phyloP scores from a whole-genome alignment of 2,113 vertebrate species.

The Shinisaurus crocodilurus region DNA sequence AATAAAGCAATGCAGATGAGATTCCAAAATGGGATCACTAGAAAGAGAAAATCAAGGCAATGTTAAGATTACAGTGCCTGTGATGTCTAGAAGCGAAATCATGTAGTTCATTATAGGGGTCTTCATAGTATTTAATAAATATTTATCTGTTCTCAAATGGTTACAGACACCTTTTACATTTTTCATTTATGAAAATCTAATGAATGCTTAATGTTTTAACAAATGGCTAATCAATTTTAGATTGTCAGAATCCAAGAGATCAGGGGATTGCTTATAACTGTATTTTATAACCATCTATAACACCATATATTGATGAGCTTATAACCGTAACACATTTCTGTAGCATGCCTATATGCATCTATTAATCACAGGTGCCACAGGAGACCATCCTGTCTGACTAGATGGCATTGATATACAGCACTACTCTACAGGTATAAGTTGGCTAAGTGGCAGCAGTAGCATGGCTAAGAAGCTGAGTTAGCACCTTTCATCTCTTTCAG shows the following conservation, averaged over 20 bases:
- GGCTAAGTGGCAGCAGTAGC: slow-evolving; percentile 1
- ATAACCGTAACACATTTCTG: slow-evolving; percentile 17
- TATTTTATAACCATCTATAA: slow-evolving; percentile 16
- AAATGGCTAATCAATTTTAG: slow-evolving; percentile 32
- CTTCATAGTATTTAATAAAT: slow-evolving; percentile 23
- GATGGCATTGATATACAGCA: neutral
- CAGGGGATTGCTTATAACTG: slow-evolving; percentile 1
- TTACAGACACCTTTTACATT: slow-evolving; percentile 17
- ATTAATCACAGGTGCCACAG: slow-evolving; percentile 15
- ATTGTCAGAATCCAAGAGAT: neutral
- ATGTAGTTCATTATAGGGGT: neutral
- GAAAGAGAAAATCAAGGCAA: neutral
- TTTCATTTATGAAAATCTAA: slow-evolving; percentile 20
- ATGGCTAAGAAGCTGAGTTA: neutral
- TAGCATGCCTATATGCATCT: neutral
- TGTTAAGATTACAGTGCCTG: neutral
- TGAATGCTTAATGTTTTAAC: slow-evolving; percentile 22
- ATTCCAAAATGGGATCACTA: neutral
- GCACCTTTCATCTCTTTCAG: neutral
- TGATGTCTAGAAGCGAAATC: neutral
- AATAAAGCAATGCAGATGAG: neutral
- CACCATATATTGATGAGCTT: slow-evolving; percentile 15
- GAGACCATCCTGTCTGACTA: neutral
- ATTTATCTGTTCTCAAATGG: slow-evolving; percentile 21
- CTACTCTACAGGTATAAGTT: neutral